These are phyloP conservation scores for Agrotis exclamationis DNA, from an alignment of 2,888 invertebrate species.

Conservation along the genomic window DNA sequence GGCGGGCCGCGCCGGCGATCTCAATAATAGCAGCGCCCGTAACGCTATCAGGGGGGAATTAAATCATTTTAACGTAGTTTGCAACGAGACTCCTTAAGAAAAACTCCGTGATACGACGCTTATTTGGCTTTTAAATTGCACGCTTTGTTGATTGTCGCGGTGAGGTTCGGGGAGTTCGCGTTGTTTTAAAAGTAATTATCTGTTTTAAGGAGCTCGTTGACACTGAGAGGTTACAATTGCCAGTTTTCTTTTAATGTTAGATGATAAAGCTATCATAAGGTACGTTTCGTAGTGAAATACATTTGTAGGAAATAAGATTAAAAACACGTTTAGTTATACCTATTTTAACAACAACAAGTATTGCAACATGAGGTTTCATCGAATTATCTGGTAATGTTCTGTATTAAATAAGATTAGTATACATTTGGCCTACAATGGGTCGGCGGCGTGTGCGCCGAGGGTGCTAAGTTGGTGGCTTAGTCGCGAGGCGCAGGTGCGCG, in stretches of 20 bases:
- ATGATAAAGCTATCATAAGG: background rate
- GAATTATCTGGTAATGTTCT: conserved; percentile 20
- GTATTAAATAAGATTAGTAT: conserved; percentile 41
- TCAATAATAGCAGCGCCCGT: conserved; percentile 83
- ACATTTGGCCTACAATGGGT: conserved; percentile 20
- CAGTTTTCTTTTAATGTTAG: conserved; percentile 25
- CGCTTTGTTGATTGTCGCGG: conserved; percentile 70
- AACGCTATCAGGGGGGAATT: conserved; percentile 89
- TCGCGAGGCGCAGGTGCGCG: conserved; percentile 80
- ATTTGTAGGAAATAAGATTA: background rate
- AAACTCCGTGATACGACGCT: conserved; percentile 82
- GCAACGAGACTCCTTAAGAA: conserved; percentile 82
- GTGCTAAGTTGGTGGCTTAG: conserved; percentile 73
- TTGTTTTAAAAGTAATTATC: conserved; percentile 74
- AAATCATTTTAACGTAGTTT: conserved; percentile 91
- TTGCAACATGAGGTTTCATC: background rate
- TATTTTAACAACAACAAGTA: background rate
- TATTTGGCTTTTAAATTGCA: conserved; percentile 83
- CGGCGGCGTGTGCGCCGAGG: conserved; percentile 49
- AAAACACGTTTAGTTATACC: too few species aligned
- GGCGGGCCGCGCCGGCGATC: conserved; percentile 81
- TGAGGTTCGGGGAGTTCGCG: conserved; percentile 65
- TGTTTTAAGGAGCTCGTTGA: conserved; percentile 61
- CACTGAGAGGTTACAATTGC: conserved; percentile 41
- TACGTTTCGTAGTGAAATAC: background rate